Evolutionary conservation across 2,888 invertebrate genomes (phyloP), one percentile per base, ranked within the genome.

Genomic region (Coecobrya sp.): DNA sequence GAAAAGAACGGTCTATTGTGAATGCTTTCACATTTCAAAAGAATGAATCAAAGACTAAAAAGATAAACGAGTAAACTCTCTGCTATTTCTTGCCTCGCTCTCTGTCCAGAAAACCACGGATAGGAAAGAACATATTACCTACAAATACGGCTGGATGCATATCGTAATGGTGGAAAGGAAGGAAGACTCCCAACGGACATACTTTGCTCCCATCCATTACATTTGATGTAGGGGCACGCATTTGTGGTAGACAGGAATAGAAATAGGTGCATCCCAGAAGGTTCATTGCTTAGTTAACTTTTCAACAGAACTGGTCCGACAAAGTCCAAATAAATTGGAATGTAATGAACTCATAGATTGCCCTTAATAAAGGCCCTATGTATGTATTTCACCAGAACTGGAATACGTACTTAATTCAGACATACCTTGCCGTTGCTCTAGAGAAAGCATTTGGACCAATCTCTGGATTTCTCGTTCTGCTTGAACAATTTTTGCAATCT

Each of bases 391-490:
- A 70, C 11, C 49, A 22, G 1, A 7, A 68, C 30, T 30, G 8
- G 45, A 76, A 76, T 36, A 55, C 59, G 55, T 82, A n/a, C 59
- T 82, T 82, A n/a, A 30, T 82, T 59, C 36, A 82, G 27, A 13
- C 52, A 59, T 73, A 89, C 84, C 59, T 73, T 84, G 90, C 70
- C 25, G 22, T 11, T 91, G 93, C 70, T 87, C 73, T 11, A 81
- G 27, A 68, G 87, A 55, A 42, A 92, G 92, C 10, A 93, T 76
- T 42, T 87, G 86, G 52, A 86, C 87, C 82, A 93, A 84, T 59
- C 92, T 89, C 79, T 82, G 65, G 59, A 93, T 82, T 62, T 93
- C 93, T 11, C 86, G 25, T 81, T 93, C 93, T 65, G 92, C 89
- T 52, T 76, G 84, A 76, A 92, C 85, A 88, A 89, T 92, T 92